Base-by-base conservation (phyloP, 1,140 invertebrate genomes). In the Spodoptera frugiperda region DNA sequence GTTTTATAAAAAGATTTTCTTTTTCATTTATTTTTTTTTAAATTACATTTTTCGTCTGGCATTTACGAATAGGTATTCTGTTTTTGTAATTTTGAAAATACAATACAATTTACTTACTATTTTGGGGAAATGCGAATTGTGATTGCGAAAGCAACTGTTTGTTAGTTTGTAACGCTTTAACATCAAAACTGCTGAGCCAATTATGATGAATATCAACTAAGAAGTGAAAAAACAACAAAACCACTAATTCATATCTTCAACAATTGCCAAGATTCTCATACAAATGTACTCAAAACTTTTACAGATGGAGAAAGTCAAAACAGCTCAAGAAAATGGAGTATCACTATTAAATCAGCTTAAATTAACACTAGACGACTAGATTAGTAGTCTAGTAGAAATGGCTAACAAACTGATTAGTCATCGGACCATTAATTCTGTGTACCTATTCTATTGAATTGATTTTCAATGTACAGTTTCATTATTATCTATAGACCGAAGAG, bases 11-110 rank as follows among this genome's bases (percentile, higher is more conserved):
- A 53, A 65, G 21, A 59, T 33, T 57, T 2, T 25, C 5, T 4
- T 25, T 33, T 71, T 17, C n/a, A 44, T 59, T 33, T 30, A 15
- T 68, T 68, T 33, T 39, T 61, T 17, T 63, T n/a, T n/a, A n/a
- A 33, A 59, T 59, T 39, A 59, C 30, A 59, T 59, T 33, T 72
- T 72, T 59, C 39, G 17, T 55, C 44, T 55, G 48, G 44, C 15
- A 46, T 44, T 17, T 39, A n/a, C n/a, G n/a, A n/a, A n/a, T n/a
- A n/a, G n/a, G n/a, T n/a, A 5, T 63, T 63, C 3, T 25, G 14
- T 30, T 25, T 57, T 4, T 25, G 54, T 30, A 11, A 9, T 11
- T 55, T 21, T 21, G 30, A 1, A 30, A 25, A 5, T 57, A 2
- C 0, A 30, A 21, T 14, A 25, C 9, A 10, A 14, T 57, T 55